Base-by-base conservation (phyloP, 1,140 invertebrate genomes). In the Drosophila pallidifrons region DNA sequence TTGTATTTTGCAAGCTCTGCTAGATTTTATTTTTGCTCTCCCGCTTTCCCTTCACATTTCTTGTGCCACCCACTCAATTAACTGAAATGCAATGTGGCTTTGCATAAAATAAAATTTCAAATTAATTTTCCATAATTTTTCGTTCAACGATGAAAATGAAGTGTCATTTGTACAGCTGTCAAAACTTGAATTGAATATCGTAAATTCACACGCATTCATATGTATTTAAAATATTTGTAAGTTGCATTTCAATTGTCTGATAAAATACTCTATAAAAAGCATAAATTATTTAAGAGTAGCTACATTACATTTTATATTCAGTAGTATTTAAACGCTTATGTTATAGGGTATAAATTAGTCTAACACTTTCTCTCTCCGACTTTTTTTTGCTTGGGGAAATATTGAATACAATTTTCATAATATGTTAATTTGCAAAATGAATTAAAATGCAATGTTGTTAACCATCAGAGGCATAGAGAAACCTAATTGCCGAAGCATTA, bases 371-470 rank as follows among this genome's bases (percentile, higher is more conserved):
- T 8, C 2, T 28, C 0, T 41, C 15, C 11, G 6, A 8, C 25
- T 51, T 38, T 25, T 32, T 25, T 25, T 25, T 25, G 2, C 6
- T 11, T 49, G 10, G 16, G 25, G 3, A 32, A 25, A 10, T 8
- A 16, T 47, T 15, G 30, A 54, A 46, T 38, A 38, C 20, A 11
- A 28, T 38, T 6, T 70, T 35, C 66, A 61, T 78, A 69, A 80
- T 68, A 77, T 83, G 80, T 70, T 82, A 88, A 88, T 87, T 79
- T 74, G 69, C 54, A 77, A 82, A 88, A 69, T 72, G 67, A 52
- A 86, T 86, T 78, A 72, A 78, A 66, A 41, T 20, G 28, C 54
- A 38, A 61, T 68, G 58, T 43, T 51, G 51, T 49, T 57, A 49
- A 16, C 45, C 30, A 46, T 5, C 25, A 63, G 32, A 61, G 55